Conservation (phyloP, 2,888 invertebrate genomes). For the Cataglyphis rosenhaueri region DNA sequence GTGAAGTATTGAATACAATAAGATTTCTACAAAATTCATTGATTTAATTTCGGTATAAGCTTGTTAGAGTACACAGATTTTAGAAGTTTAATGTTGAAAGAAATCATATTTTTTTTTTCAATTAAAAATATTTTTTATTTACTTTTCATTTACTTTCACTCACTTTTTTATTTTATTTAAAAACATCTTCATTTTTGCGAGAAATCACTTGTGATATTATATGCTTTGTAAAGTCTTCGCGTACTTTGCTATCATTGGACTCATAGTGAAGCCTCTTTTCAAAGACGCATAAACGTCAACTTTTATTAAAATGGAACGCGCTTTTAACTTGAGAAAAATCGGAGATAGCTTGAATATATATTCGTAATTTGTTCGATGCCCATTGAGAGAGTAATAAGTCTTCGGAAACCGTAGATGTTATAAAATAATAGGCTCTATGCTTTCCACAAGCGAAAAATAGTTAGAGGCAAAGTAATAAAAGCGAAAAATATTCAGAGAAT, state of each 20-base stretch:
- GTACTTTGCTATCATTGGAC: conserved; percentile 33
- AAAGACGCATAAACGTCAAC: conserved; percentile 38
- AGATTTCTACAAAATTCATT: conserved; percentile 38
- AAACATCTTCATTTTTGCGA: neutral
- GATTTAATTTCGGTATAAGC: conserved; percentile 49
- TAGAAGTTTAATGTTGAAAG: conserved; percentile 26
- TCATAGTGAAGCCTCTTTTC: conserved; percentile 22
- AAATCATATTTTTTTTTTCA: neutral
- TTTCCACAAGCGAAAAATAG: neutral
- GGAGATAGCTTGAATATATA: neutral
- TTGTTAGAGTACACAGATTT: conserved; percentile 16
- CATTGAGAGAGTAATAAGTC: conserved; percentile 5
- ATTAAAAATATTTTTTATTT: conserved; percentile 34
- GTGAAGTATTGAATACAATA: conserved; percentile 49
- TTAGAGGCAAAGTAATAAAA: too few relatives aligned
- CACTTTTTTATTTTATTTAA: neutral
- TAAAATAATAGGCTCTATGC: neutral
- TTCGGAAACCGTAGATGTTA: neutral
- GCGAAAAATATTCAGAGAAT: neutral
- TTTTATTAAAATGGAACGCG: conserved; percentile 62
- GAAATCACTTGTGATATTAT: conserved; percentile 3
- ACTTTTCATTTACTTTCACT: neutral
- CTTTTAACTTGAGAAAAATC: conserved; percentile 6
- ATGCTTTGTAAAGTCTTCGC: conserved; percentile 36
- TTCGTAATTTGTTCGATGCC: neutral